Evolutionary conservation across 2,797 vertebrate species (phyloP), one percentile per base, ranked within the genome.

Genomic region (Onychomys torridus): DNA sequence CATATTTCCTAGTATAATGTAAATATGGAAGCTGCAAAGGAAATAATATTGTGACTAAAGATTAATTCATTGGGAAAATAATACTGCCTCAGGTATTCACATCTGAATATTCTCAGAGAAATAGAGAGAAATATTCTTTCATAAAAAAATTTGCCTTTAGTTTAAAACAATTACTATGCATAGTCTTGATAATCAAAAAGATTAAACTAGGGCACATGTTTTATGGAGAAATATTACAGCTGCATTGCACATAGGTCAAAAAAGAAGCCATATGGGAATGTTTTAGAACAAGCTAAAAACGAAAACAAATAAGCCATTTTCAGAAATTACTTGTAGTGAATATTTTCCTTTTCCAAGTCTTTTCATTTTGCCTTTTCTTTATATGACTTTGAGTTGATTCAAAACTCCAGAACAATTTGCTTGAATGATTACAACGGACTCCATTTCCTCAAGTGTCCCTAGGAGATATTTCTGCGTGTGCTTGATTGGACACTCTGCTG

Each of bases 191-290:
- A 78, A 34, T 93, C 16, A 95, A 82, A 77, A 76, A 67, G 37
- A 75, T 81, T 83, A 87, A 90, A 93, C 25, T 90, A 79, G 67
- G 21, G 79, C 27, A 63, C 78, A 46, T 49, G 29, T 37, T 95
- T 93, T 93, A 81, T 34, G 79, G 63, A 93, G 71, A 91, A 93
- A 37, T 76, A 77, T 61, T 96, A 69, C n/a, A 96, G 87, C 77
- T 97, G 76, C 65, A 65, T 85, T 96, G 63, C 43, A 87, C 87
- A 94, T 73, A 94, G 92, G 84, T 82, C 95, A 96, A 96, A 96
- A 96, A 52, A 81, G 95, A 97, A 97, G 92, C 73, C 29, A 96
- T 69, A 93, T 0, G 16, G 43, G 89, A 94, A 81, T 93, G n/a
- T 95, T 95, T 94, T 86, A 76, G 59, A 29, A 23, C 17, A 92